Conservation (phyloP, 2,113 vertebrate genomes). For the Corythoichthys haematopterus region DNA sequence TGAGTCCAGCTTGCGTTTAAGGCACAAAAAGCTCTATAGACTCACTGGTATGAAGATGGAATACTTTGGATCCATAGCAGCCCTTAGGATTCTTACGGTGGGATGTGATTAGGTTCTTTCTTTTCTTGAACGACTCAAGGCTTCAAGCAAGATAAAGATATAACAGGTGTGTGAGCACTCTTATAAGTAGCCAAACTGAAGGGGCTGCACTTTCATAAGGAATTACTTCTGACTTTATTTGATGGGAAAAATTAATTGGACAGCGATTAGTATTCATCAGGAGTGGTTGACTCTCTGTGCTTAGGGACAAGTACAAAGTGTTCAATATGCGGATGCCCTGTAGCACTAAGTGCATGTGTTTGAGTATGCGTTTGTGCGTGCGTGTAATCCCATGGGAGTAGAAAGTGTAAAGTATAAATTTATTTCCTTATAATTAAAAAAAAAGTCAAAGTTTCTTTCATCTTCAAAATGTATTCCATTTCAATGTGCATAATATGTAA, state of each 20-base stretch:
- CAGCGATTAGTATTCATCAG: conserved; percentile 37
- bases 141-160: background rate
- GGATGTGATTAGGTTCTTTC: background rate
- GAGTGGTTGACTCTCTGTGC: conserved; percentile 35
- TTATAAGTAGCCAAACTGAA: background rate
- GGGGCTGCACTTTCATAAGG: background rate
- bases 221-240: background rate
- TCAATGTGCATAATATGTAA: no score
- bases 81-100: background rate
- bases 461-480: no score
- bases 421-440: no score
- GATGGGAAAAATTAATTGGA: conserved; percentile 6
- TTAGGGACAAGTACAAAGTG: conserved; percentile 21
- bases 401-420: conserved; percentile 11
- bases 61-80: background rate
- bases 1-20: background rate
- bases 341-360: conserved; percentile 19
- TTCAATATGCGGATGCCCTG: conserved; percentile 25
- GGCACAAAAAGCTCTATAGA: background rate
- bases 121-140: background rate
- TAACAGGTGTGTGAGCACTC: no score
- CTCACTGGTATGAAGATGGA: background rate
- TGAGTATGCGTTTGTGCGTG: conserved; percentile 13
- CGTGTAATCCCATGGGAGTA: conserved; percentile 19
- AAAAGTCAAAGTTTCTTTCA: no score